Evolutionary conservation across 2,888 invertebrate species (phyloP).

Genomic region (Stenchaetothrips biformis): DNA sequence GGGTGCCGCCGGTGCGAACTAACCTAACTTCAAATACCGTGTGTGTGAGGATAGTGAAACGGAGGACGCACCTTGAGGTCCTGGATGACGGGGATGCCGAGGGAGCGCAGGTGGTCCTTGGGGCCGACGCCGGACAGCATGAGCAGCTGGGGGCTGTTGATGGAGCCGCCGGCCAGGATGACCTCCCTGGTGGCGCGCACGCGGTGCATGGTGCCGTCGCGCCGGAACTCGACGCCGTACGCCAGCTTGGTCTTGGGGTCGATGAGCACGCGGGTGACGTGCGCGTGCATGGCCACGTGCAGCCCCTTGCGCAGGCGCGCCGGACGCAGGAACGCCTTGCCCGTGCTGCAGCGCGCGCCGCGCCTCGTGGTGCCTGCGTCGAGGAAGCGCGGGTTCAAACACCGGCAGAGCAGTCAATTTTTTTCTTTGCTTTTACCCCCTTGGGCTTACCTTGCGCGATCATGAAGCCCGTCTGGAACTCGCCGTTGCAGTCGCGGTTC

Average conservation of each 20-base stretch:
- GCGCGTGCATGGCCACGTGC: slow-evolving; percentile 76
- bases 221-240: slow-evolving; percentile 75
- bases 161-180: slow-evolving; percentile 82
- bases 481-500: slow-evolving; percentile 82
- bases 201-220: slow-evolving; percentile 65
- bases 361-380: slow-evolving; percentile 56
- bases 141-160: slow-evolving; percentile 89
- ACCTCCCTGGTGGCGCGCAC: slow-evolving; percentile 80
- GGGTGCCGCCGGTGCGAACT: too few relatives aligned
- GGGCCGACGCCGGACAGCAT: slow-evolving; percentile 87
- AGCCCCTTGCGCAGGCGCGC: slow-evolving; percentile 74
- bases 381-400: background rate
- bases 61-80: slow-evolving; percentile 60
- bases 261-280: slow-evolving; percentile 54
- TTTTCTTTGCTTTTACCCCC: background rate
- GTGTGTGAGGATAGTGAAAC: too few relatives aligned
- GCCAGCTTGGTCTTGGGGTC: slow-evolving; percentile 63
- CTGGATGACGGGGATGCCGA: slow-evolving; percentile 72
- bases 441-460: slow-evolving; percentile 64
- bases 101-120: slow-evolving; percentile 62
- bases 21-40: too few relatives aligned
- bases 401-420: background rate
- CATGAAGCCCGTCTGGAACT: slow-evolving; percentile 82
- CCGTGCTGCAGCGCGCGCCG: slow-evolving; percentile 81
- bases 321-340: slow-evolving; percentile 81